phyloP scores from a whole-genome alignment of 2,113 vertebrate genomes.

The Trematocara variabile region DNA sequence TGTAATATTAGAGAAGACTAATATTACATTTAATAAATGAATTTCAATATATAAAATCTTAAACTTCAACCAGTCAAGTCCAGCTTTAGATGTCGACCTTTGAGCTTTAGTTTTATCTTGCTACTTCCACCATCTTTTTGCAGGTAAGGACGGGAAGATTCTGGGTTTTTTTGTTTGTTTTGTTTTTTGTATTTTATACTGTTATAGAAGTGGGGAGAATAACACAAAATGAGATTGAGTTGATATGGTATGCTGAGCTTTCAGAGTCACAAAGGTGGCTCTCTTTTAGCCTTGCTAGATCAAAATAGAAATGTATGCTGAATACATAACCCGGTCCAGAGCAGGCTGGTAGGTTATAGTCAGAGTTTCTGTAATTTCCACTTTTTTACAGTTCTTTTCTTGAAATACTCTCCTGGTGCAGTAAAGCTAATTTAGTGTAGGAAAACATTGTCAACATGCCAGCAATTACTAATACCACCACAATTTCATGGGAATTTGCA shows the following conservation, averaged over 20 bases:
- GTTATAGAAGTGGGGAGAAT: not conserved
- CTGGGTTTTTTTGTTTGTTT: not conserved
- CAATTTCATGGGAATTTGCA: not conserved
- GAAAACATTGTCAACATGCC: not conserved
- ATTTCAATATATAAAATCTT: not conserved
- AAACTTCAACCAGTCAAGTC: not conserved
- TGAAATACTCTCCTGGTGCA: not conserved
- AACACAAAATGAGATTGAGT: not conserved
- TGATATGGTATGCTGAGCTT: not conserved
- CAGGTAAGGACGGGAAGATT: accelerated
- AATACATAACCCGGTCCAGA: not conserved
- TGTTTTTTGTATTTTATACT: not conserved
- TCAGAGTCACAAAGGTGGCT: not conserved
- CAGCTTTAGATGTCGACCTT: not conserved
- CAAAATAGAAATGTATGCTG: not conserved
- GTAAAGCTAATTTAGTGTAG: not conserved
- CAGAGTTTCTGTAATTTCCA: not conserved
- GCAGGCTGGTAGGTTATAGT: not conserved
- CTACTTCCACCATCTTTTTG: not conserved
- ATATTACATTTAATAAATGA: not conserved
- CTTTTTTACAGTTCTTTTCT: not conserved
- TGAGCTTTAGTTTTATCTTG: not conserved
- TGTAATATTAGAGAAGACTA: not conserved
- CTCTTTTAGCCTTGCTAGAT: not conserved
- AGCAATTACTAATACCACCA: not conserved